These are phyloP conservation scores for Clunio marinus DNA, from an alignment of 2,888 invertebrate genomes.

Conservation along the genomic window DNA sequence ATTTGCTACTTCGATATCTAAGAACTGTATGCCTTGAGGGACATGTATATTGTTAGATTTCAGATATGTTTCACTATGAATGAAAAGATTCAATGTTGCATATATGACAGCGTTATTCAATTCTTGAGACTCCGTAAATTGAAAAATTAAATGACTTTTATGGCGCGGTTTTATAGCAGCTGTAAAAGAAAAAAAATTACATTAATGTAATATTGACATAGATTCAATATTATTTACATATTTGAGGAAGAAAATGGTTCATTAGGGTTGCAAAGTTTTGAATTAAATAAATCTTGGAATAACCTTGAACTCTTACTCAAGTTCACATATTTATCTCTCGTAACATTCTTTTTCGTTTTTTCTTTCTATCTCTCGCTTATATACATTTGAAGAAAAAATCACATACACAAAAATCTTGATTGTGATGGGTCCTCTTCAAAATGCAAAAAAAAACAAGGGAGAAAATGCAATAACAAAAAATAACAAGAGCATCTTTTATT, in stretches of 20 bases:
- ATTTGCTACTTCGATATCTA: conserved; percentile 29
- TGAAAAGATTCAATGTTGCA: conserved; percentile 23
- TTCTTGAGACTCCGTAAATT: conserved; percentile 26
- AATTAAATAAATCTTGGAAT: neutral
- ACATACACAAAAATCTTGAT: conserved; percentile 17
- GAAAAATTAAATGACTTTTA: conserved; percentile 12
- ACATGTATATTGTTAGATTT: neutral
- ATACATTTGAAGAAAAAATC: conserved; percentile 6
- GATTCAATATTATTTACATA: too few species aligned
- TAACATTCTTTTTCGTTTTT: neutral
- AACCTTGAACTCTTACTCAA: conserved; percentile 37
- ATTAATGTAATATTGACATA: too few species aligned
- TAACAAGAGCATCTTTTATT: too few species aligned
- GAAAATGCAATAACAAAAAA: conserved; percentile 21
- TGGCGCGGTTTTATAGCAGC: conserved; percentile 24
- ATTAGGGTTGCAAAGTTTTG: neutral
- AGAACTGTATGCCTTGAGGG: neutral
- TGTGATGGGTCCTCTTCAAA: too few species aligned
- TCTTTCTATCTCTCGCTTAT: neutral
- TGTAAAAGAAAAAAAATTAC: conserved; percentile 1
- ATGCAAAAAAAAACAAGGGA: neutral
- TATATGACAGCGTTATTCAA: conserved; percentile 9
- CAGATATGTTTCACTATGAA: conserved; percentile 8
- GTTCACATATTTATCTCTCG: conserved; percentile 34
- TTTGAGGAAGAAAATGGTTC: neutral